Conservation (phyloP, 64 coral and sea anemone species). For the Porites australiensis region DNA sequence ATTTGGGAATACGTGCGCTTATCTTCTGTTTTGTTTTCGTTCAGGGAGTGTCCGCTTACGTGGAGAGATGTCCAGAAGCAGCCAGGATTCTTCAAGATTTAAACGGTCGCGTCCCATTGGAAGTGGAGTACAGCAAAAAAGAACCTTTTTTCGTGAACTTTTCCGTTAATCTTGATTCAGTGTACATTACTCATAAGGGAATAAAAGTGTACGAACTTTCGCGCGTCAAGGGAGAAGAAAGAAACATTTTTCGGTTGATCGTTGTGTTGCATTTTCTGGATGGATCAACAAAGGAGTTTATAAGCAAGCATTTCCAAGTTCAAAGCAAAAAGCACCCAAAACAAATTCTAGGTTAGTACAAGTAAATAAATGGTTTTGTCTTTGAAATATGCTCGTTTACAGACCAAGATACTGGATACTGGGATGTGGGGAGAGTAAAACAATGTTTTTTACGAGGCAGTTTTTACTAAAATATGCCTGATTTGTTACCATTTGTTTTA, state of each 20-base stretch:
- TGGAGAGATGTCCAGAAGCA: slow-evolving; percentile 84
- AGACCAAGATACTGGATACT: too few relatives aligned
- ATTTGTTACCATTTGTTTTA: too few relatives aligned
- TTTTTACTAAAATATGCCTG: too few relatives aligned
- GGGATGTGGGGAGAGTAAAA: too few relatives aligned
- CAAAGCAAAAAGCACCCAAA: slow-evolving; percentile 67
- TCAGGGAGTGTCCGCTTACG: slow-evolving; percentile 75
- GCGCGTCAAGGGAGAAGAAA: slow-evolving; percentile 87
- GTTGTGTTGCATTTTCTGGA: slow-evolving; percentile 77
- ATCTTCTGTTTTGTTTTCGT: background rate
- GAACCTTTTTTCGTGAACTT: slow-evolving; percentile 57
- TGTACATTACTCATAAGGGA: slow-evolving; percentile 70
- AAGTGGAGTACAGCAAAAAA: slow-evolving; percentile 67
- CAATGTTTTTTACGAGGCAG: too few relatives aligned
- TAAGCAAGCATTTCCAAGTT: slow-evolving; percentile 77
- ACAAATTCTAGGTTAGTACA: background rate
- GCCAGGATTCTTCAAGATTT: slow-evolving; percentile 85
- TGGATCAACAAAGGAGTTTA: slow-evolving; percentile 82
- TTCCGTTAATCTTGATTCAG: slow-evolving; percentile 88
- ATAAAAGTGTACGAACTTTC: slow-evolving; percentile 94
- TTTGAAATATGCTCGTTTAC: too few relatives aligned
- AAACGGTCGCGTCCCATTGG: slow-evolving; percentile 79
- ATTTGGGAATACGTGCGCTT: background rate
- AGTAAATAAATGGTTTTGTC: background rate
- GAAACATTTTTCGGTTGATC: slow-evolving; percentile 84